Evolutionary conservation across 2,113 vertebrate species (phyloP).

Genomic region (Mesembrinibis cayennensis): DNA sequence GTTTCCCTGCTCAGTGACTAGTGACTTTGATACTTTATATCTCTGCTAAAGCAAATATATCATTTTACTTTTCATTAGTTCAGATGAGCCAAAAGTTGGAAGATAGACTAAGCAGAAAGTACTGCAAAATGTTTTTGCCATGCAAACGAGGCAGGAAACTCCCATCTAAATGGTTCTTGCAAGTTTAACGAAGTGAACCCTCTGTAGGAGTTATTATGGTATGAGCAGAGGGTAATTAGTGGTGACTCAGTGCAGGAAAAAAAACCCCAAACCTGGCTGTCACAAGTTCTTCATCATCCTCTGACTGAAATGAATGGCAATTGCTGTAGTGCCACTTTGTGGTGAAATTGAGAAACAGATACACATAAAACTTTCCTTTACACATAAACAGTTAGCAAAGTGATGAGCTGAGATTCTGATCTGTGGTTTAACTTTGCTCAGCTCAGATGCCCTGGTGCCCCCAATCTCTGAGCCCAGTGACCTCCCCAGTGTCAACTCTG

Average conservation of each 20-base stretch:
- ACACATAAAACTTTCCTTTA: rapidly evolving
- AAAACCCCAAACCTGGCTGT: background rate
- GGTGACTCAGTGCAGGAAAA: background rate
- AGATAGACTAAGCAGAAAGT: background rate
- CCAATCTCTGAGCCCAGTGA: rapidly evolving
- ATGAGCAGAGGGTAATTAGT: background rate
- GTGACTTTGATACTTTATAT: background rate
- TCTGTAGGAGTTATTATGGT: background rate
- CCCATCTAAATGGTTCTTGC: background rate
- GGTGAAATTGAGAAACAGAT: background rate
- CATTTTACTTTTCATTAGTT: background rate
- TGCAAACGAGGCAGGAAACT: background rate
- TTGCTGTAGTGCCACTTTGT: conserved; percentile 61
- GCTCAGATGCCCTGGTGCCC: background rate
- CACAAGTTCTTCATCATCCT: background rate
- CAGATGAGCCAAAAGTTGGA: background rate
- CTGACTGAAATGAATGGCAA: background rate
- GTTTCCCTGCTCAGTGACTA: background rate
- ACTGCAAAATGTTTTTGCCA: background rate
- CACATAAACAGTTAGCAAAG: rapidly evolving
- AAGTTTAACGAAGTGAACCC: background rate
- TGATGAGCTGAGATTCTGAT: background rate
- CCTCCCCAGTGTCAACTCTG: background rate
- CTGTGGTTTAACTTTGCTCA: background rate
- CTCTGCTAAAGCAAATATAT: background rate